Base-by-base conservation (phyloP, 1,140 invertebrate species). In the Caenorhabditis inopinata region DNA sequence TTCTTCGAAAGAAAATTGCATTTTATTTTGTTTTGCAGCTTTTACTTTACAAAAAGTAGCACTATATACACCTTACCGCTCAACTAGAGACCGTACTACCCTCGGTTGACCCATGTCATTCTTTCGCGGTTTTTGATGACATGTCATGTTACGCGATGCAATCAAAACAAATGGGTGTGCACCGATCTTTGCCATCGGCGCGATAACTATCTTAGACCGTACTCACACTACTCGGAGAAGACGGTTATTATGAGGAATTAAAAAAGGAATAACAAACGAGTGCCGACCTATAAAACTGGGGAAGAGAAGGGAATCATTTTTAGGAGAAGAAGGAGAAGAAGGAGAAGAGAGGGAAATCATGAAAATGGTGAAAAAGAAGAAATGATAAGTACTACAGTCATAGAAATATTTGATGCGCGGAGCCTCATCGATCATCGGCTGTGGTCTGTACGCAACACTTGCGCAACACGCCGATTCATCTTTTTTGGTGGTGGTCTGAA, bases 141-240 rank as follows among this genome's bases (percentile, higher is more conserved):
- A 29, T 68, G 58, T 68, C 58, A 68, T 68, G 58, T 68, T 68
- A 68, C 58, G 58, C 58, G 58, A 68, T 68, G 58, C 16, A 68
- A 68, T 68, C 58, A 68, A 68, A 68, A 68, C 58, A 68, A 68
- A 68, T 68, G 58, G 58, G 32, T 68, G 58, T 68, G 58, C 25
- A 32, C 32, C 6, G 35, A 68, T 68, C 58, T 68, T 38, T 68
- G 58, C 38, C 32, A 68, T 68, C 58, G 21, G n/a, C 29, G 3
- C 32, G 23, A 68, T 68, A 16, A 68, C 27, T 38, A 68, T 68
- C 58, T 68, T n/a, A n/a, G 11, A 29, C 27, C 18, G 58, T 58
- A 32, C 51, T 58, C 32, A 32, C 51, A 58, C 27, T 29, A 29
- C 32, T 32, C 12, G 25, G 38, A 29, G 35, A 68, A n/a, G 38